Evolutionary conservation across 2,888 invertebrate genomes (phyloP).

Genomic region (Selenia dentaria): DNA sequence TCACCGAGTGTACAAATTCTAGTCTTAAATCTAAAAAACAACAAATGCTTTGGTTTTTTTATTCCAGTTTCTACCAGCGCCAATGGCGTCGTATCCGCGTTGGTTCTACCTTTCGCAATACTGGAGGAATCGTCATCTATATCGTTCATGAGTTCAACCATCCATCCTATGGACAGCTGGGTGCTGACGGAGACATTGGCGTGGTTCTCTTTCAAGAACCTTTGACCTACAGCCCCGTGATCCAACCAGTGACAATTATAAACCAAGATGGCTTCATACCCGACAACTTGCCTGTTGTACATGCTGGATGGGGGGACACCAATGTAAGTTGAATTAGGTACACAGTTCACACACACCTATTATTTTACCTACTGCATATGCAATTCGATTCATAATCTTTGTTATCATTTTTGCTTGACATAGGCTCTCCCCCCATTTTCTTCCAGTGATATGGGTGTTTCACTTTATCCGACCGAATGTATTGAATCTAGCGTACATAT

Average conservation of each 20-base stretch:
- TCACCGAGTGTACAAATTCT: no score
- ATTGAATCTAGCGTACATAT: no score
- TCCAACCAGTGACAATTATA: slow-evolving; percentile 30
- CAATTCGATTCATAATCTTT: no score
- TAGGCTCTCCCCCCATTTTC: no score
- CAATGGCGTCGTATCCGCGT: slow-evolving; percentile 36
- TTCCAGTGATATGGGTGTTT: no score
- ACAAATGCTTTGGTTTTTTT: not conserved
- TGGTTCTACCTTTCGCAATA: slow-evolving; percentile 32
- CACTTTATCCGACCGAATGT: no score
- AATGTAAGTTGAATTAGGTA: not conserved
- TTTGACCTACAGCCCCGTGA: slow-evolving; percentile 18
- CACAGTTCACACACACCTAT: no score
- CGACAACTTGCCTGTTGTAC: slow-evolving; percentile 14
- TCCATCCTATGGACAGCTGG: slow-evolving; percentile 23
- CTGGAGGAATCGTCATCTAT: slow-evolving; percentile 25
- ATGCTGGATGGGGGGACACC: slow-evolving; percentile 36
- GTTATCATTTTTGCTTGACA: no score
- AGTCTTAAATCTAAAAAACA: no score
- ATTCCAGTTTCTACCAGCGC: not conserved
- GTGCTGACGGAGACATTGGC: slow-evolving; percentile 33
- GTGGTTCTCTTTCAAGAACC: slow-evolving; percentile 20
- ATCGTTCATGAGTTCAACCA: slow-evolving; percentile 22
- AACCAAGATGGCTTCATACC: slow-evolving; percentile 29
- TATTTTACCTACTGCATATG: no score